Base-by-base conservation (phyloP, 2,797 vertebrate genomes). In the Enteromius argenteus region DNA sequence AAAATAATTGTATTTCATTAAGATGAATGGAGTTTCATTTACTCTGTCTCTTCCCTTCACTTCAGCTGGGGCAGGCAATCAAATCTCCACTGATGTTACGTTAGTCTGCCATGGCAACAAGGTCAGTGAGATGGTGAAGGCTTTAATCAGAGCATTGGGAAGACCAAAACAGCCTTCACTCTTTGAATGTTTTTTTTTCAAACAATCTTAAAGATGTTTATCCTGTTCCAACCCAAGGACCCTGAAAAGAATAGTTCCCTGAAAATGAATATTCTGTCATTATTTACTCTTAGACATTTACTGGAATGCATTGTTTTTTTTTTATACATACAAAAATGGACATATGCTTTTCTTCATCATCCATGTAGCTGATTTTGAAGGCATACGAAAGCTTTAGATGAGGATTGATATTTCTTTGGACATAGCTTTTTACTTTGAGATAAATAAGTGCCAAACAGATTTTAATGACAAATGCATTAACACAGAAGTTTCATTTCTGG, bases 1-100 rank as follows among this genome's bases (percentile, higher is more conserved):
- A 99, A 99, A 99, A 98, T 99, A 99, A 99, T 99, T 98, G 97
- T 98, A 97, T 99, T 99, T 99, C 98, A 99, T 99, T 99, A 99
- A 99, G 98, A 99, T 99, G 97, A 97, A 99, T 99, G 97, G 96
- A 96, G 96, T 98, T 99, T 99, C 97, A 99, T 99, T 99, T 98
- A 97, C 96, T 96, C 95, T 96, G 96, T 98, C 97, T 97, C 96
- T 96, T 96, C 94, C 94, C 96, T 97, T 98, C 96, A 97, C 96
- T 96, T 98, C 95, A 98, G 96, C 94, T 95, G 93, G 88, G 89
- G 96, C 95, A 96, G 95, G 96, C 98, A 99, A 98, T 98, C 97
- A 96, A 97, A 97, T 96, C 97, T 96, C 95, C 94, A 89, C 94
- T 95, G 92, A 78, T 94, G 95, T 94, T 96, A 96, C 92, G 95